Evolutionary conservation across 2,888 invertebrate species (phyloP).

Genomic region (Plutella xylostella): DNA sequence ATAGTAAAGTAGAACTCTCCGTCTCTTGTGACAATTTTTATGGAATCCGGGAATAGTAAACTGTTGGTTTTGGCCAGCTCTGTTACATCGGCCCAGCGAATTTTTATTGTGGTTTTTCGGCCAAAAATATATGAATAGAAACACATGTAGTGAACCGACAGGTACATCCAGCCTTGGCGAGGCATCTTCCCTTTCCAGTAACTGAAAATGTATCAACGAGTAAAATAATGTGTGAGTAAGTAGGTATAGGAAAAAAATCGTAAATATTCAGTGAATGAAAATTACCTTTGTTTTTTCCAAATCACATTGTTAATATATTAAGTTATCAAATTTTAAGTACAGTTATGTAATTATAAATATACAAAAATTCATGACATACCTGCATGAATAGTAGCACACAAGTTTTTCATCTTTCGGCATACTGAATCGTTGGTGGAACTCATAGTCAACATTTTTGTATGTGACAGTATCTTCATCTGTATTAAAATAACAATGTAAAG

Average conservation of each 20-base stretch:
- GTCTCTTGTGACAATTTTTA: slow-evolving; percentile 87
- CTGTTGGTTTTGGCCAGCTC: slow-evolving; percentile 83
- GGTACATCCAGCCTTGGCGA: slow-evolving; percentile 96
- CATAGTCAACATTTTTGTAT: slow-evolving; percentile 81
- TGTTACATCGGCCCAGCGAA: slow-evolving; percentile 92
- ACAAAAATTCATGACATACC: slow-evolving; percentile 70
- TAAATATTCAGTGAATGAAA: background rate
- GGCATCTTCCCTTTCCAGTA: slow-evolving; percentile 95
- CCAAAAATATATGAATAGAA: slow-evolving; percentile 97
- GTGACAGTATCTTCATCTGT: slow-evolving; percentile 87
- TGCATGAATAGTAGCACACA: slow-evolving; percentile 94
- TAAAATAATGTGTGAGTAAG: background rate
- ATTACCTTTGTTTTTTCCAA: background rate
- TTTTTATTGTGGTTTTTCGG: slow-evolving; percentile 86
- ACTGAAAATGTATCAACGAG: slow-evolving; percentile 65
- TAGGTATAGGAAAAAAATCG: background rate
- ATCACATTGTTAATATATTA: background rate
- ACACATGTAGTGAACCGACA: slow-evolving; percentile 96
- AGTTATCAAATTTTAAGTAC: background rate
- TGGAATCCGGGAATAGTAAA: slow-evolving; percentile 85
- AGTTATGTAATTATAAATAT: slow-evolving; percentile 1
- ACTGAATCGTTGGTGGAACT: slow-evolving; percentile 90
- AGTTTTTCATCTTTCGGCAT: slow-evolving; percentile 95
- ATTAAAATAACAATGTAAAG: slow-evolving; percentile 24
- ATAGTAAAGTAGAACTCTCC: slow-evolving; percentile 92